These are phyloP conservation scores for Chironomus tepperi DNA, from an alignment of 1,140 invertebrate species.

Conservation along the genomic window DNA sequence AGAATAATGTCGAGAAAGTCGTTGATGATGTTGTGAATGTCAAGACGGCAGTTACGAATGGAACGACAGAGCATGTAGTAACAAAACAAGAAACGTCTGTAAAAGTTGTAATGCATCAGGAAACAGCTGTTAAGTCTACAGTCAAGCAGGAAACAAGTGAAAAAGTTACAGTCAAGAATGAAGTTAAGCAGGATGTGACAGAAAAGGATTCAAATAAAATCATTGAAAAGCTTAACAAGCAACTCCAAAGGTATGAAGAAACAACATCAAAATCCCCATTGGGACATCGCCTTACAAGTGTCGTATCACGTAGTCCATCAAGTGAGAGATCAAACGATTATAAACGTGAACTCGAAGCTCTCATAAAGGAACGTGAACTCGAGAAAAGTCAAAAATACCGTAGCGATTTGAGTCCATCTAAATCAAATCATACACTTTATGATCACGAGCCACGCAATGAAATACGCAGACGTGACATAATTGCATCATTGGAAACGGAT, in stretches of 20 bases:
- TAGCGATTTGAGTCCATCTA: constrained; percentile 9
- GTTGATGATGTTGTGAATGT: neutral
- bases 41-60: no score
- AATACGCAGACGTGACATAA: constrained; percentile 26
- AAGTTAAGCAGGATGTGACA: neutral
- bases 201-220: constrained; percentile 7
- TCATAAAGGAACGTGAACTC: neutral
- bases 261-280: constrained; percentile 1
- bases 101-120: no score
- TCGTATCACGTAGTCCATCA: constrained; percentile 7
- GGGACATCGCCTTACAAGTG: neutral
- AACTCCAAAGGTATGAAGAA: neutral
- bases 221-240: neutral
- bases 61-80: no score
- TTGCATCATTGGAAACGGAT: constrained; percentile 33
- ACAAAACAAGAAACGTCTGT: no score
- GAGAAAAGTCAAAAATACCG: neutral
- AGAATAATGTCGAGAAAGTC: neutral
- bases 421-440: neutral
- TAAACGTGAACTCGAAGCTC: neutral
- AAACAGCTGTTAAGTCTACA: neutral
- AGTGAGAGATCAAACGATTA: neutral
- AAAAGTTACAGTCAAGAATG: neutral
- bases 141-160: neutral
- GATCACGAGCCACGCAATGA: constrained; percentile 16